These are phyloP conservation scores for Scortum barcoo DNA, from an alignment of 2,113 vertebrate species.

Conservation along the genomic window DNA sequence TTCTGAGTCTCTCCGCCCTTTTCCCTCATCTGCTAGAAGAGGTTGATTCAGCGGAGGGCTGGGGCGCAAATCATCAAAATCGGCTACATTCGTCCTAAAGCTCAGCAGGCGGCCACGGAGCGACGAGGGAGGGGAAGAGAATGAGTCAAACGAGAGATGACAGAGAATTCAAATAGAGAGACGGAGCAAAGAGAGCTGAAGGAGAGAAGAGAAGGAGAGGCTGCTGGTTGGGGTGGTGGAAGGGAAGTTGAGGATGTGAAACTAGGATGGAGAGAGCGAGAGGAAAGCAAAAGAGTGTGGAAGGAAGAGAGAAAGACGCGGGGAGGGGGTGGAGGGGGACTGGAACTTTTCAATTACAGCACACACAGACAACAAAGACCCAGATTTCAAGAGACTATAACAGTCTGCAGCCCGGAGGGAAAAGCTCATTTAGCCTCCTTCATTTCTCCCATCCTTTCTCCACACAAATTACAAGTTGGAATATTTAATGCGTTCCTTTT, in stretches of 20 bases:
- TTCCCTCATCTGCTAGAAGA: conserved; percentile 35
- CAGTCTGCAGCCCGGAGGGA: conserved; percentile 77
- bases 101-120: conserved; percentile 63
- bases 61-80: conserved; percentile 72
- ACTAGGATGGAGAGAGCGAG: conserved; percentile 56
- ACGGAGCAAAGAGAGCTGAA: conserved; percentile 26
- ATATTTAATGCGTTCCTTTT: conserved; percentile 77
- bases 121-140: not conserved
- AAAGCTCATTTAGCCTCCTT: conserved; percentile 79
- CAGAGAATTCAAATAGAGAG: conserved; percentile 62
- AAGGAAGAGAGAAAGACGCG: conserved; percentile 54
- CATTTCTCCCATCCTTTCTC: conserved; percentile 61
- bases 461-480: conserved; percentile 73
- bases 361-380: conserved; percentile 81
- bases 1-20: conserved; percentile 36
- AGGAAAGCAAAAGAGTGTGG: conserved; percentile 50
- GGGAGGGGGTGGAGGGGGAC: too few species aligned
- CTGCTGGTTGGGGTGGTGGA: conserved; percentile 41
- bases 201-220: conserved; percentile 28
- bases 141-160: conserved; percentile 70
- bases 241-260: conserved; percentile 48
- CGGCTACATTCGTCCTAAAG: conserved; percentile 63
- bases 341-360: conserved; percentile 83
- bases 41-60: conserved; percentile 58
- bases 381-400: conserved; percentile 81